These are phyloP conservation scores for Antheraea mylitta DNA, from an alignment of 1,140 invertebrate species.

Conservation along the genomic window DNA sequence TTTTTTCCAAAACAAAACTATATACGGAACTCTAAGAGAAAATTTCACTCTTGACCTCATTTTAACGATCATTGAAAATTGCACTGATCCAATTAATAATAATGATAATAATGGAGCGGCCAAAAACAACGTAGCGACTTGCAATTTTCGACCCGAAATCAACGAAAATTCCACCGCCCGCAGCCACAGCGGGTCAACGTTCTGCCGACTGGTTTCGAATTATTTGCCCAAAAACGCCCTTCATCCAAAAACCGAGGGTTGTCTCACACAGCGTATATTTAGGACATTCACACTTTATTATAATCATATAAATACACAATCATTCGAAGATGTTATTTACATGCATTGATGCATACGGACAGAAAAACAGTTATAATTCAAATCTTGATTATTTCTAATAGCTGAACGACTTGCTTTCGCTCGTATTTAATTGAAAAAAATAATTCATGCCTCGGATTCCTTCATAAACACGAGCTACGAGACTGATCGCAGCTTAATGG, in stretches of 20 bases:
- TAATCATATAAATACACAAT: not conserved
- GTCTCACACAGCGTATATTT: not conserved
- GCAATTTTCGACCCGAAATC: conserved; percentile 64
- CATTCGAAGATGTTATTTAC: too few relatives aligned
- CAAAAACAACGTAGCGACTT: conserved; percentile 64
- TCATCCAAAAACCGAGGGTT: not conserved
- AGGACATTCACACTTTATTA: not conserved
- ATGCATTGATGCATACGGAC: too few relatives aligned
- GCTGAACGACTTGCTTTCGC: too few relatives aligned
- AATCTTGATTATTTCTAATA: too few relatives aligned
- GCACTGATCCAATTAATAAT: conserved; percentile 72
- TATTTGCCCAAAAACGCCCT: conserved; percentile 61
- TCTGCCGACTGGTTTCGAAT: conserved; percentile 54
- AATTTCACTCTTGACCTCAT: conserved; percentile 28
- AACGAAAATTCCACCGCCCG: conserved; percentile 48
- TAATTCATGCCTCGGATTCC: too few relatives aligned
- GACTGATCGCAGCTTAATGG: too few relatives aligned
- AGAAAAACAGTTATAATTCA: too few relatives aligned
- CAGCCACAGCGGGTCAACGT: conserved; percentile 37
- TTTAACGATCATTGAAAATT: conserved; percentile 50
- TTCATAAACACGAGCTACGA: too few relatives aligned
- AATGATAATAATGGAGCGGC: conserved; percentile 41
- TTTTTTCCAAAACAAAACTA: conserved; percentile 8
- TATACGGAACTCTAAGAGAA: conserved; percentile 29
- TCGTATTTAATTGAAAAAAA: too few relatives aligned